A percentile compares a stretch with the other conserved stretches of the same genome.
Conservation (phyloP, 2,113 vertebrate genomes). For the Protomyctophum bolini region DNA sequence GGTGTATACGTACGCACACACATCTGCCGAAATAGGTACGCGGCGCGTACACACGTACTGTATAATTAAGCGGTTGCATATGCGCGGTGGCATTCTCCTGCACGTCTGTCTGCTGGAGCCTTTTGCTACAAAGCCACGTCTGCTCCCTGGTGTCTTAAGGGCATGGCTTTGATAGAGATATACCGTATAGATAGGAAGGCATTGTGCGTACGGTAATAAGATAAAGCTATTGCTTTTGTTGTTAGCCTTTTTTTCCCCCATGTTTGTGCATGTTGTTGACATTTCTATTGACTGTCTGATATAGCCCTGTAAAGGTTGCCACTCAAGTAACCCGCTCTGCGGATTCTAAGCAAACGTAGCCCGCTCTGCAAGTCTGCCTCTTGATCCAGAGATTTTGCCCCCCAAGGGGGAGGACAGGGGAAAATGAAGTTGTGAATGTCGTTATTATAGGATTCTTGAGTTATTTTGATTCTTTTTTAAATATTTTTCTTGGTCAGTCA, state of each 20-base stretch:
- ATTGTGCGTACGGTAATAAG: slow-evolving; percentile 20
- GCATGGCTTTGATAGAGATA: slow-evolving; percentile 51
- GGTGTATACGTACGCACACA: background rate
- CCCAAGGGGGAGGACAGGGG: background rate
- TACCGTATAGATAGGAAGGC: slow-evolving; percentile 10
- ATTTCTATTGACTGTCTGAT: no score
- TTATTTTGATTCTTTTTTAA: background rate
- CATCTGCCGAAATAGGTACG: slow-evolving; percentile 38
- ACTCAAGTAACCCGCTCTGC: background rate
- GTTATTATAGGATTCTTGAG: background rate
- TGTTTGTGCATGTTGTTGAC: no score
- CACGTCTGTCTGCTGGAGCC: slow-evolving; percentile 27
- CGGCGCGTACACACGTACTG: no score
- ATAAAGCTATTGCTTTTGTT: slow-evolving; percentile 19
- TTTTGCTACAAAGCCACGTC: slow-evolving; percentile 41
- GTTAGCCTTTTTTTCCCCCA: slow-evolving; percentile 64
- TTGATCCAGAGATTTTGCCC: background rate
- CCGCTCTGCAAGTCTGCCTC: background rate
- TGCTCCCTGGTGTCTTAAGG: slow-evolving; percentile 6
- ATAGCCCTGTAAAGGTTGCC: no score
- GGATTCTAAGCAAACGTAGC: background rate
- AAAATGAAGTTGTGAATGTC: background rate
- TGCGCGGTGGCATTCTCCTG: slow-evolving; percentile 61
- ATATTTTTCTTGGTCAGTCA: background rate
- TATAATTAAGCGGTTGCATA: slow-evolving; percentile 61